These are phyloP conservation scores for Apistogramma diplotaenia DNA, from an alignment of 2,113 vertebrate species.

Conservation along the genomic window DNA sequence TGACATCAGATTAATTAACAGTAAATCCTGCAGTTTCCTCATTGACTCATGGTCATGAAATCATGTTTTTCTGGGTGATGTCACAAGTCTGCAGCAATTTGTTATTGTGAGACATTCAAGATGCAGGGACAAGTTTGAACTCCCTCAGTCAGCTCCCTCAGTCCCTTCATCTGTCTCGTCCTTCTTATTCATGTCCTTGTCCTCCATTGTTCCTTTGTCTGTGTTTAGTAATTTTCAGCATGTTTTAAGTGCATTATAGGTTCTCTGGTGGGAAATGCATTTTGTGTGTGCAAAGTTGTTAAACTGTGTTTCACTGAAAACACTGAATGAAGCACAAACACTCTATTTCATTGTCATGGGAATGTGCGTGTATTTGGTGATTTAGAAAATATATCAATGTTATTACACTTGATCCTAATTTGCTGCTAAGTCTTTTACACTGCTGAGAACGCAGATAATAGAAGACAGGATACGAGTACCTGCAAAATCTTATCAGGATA, in stretches of 20 bases:
- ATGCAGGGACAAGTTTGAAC: neutral
- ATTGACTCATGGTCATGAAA: neutral
- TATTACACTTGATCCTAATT: no score
- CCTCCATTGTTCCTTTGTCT: neutral
- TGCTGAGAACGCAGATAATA: no score
- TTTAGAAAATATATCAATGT: no score
- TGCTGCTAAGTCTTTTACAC: no score
- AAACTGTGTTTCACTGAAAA: no score
- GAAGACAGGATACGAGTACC: no score
- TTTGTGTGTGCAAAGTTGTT: no score
- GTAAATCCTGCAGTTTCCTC: neutral
- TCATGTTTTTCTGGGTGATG: neutral
- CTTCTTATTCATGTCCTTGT: neutral
- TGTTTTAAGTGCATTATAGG: neutral
- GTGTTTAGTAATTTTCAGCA: neutral
- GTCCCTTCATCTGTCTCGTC: neutral
- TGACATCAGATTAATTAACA: neutral
- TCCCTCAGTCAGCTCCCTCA: neutral
- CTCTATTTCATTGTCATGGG: no score
- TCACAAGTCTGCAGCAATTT: neutral
- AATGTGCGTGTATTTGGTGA: no score
- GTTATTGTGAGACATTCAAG: rapidly evolving
- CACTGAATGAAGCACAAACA: no score
- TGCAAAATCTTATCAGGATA: no score
- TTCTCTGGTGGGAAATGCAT: neutral